Base-by-base conservation (phyloP, 2,797 vertebrate species). In the Phalloptychus januarius region DNA sequence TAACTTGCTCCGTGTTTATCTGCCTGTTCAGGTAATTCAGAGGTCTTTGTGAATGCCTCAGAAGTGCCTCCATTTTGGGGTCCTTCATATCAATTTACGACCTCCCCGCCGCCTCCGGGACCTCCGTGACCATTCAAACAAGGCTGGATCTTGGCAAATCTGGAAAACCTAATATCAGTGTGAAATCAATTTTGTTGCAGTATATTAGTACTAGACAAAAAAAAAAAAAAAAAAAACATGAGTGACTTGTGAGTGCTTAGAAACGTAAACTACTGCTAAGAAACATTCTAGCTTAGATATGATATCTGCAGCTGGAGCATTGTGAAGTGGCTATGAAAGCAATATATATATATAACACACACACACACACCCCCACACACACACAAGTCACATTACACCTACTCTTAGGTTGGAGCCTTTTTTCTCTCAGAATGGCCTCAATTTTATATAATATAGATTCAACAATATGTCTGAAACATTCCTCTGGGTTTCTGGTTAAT, bases 41-140 rank as follows among this genome's bases (percentile, higher is more conserved):
- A 73, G 54, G 71, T 83, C 61, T 77, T 48, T 25, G 50, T n/a
- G 46, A 75, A 72, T 42, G 69, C 73, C 83, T 84, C 52, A 75
- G 54, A 52, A 74, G 72, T 44, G 63, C 11, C 12, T 42, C 28
- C 6, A 45, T 70, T 70, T 44, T 45, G 25, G 25, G 40, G 40
- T 12, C 38, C 65, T 69, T 69, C 65, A 69, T 23, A 69, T 18
- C 61, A 65, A 36, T 42, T 42, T 69, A n/a, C 3, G 11, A n/a
- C 65, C 38, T 69, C 38, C 11, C 1, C 13, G 15, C 8, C 18
- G 3, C 18, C 16, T 38, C 33, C 18, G 4, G 1, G 40, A 42
- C 25, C 10, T 69, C 12, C 5, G 42, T 44, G 23, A 69, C 38
- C 40, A 44, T 42, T 69, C 38, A 69, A 42, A 69, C 40, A 16